Evolutionary conservation across 1,140 invertebrate genomes (phyloP), one percentile per base, ranked within the genome.

Genomic region (Uloborus diversus): DNA sequence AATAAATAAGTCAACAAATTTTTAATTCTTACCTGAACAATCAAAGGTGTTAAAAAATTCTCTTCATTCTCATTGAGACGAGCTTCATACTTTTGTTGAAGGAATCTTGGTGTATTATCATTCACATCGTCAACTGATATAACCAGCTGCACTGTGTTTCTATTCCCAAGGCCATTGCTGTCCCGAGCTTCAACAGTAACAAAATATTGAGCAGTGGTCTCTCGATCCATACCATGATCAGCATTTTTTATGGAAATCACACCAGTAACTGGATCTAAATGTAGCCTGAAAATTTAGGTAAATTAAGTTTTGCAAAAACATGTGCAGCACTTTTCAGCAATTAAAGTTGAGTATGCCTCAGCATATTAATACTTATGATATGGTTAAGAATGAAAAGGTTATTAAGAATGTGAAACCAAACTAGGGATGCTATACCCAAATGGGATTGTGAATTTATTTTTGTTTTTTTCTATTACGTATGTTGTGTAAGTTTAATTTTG

Each of bases 181-280:
- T 98, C 96, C 82, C 94, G 89, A 0, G 96, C 96, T 86, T 98
- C 96, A 0, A 96, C 92, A 0, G 94, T 97, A 4, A 99, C 87
- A 87, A 93, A 97, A 88, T 97, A 95, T 7, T 92, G 90, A 0
- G 93, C 91, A 11, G 94, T 90, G 30, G 93, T 89, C 87, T 99
- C 96, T 32, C 96, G 88, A 86, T 98, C 96, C 84, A 98, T 95
- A 0, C 92, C 93, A 0, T 91, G 89, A 20, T 83, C 83, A 7
- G 70, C 49, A 28, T 81, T 82, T 84, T 93, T 93, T 1, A 97
- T 93, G 1, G 92, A 93, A 73, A 98, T 93, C 4, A 93, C 88
- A 0, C 96, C 96, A 32, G 93, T 92, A 56, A 92, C 88, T 47
- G 93, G 90, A 86, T 98, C 92, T 28, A 98, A 88, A 79, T 90